These are phyloP conservation scores for Gracilinanus agilis DNA, from an alignment of 2,113 vertebrate species.

Conservation along the genomic window DNA sequence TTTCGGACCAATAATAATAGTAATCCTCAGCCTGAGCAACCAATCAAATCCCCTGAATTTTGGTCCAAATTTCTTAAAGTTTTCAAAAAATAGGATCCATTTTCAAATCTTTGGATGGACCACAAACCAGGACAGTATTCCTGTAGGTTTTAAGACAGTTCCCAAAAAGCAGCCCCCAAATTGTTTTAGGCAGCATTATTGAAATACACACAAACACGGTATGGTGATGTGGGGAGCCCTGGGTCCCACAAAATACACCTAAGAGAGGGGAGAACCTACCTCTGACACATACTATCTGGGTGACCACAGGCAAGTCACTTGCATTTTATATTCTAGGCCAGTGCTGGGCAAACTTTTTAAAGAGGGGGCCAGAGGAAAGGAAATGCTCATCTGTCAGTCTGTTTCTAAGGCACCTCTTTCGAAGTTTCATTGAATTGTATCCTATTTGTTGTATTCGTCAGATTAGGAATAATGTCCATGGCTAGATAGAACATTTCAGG, in stretches of 20 bases:
- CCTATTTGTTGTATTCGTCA: no score
- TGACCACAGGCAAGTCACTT: not conserved
- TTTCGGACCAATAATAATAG: not conserved
- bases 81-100: conserved; percentile 45
- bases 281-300: not conserved
- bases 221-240: not conserved
- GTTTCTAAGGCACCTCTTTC: no score
- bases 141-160: not conserved
- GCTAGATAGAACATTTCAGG: no score
- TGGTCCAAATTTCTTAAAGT: not conserved
- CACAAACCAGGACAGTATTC: not conserved
- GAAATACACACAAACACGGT: not conserved
- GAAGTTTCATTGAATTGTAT: no score
- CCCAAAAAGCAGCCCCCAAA: conserved; percentile 1
- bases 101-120: not conserved
- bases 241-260: not conserved
- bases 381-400: no score
- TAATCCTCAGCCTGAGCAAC: not conserved
- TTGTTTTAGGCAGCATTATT: not conserved
- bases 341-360: no score
- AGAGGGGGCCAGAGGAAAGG: no score
- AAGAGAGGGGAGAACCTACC: not conserved
- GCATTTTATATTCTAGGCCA: not conserved
- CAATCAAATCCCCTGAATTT: not conserved
- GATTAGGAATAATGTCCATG: no score